phyloP scores from a whole-genome alignment of 2,888 invertebrate species.

The Subacronicta megacephala region DNA sequence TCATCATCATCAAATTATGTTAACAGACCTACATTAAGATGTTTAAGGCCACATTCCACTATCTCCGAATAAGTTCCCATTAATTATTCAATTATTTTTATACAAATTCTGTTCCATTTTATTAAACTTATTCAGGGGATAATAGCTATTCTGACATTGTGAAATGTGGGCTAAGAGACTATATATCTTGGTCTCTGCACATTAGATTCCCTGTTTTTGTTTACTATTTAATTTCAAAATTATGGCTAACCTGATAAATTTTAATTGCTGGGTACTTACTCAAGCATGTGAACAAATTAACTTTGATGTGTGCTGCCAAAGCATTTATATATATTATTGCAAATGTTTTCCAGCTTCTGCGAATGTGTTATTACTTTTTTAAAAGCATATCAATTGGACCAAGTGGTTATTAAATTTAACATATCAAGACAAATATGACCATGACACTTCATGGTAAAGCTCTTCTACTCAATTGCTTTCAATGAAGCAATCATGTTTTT shows the following conservation, averaged over 20 bases:
- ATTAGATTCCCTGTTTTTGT: not conserved
- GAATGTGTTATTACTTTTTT: constrained; percentile 5
- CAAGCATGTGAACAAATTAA: constrained; percentile 7
- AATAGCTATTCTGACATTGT: too few species aligned
- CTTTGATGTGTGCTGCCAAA: not conserved
- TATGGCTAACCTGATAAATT: constrained; percentile 24
- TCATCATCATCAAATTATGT: too few species aligned
- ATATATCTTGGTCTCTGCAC: not conserved
- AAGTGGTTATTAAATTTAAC: constrained; percentile 12
- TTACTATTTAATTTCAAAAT: constrained; percentile 4
- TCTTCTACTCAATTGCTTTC: constrained; percentile 14
- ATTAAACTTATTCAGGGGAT: too few species aligned
- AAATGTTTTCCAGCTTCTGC: constrained; percentile 2
- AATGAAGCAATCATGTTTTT: constrained; percentile 11
- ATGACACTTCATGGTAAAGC: not conserved
- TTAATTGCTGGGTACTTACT: not conserved
- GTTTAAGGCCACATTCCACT: too few species aligned
- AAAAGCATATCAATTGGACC: constrained; percentile 6
- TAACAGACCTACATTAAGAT: too few species aligned
- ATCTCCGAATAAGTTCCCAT: too few species aligned
- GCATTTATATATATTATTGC: not conserved
- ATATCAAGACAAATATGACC: constrained; percentile 17
- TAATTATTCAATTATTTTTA: too few species aligned
- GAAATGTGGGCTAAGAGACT: too few species aligned
- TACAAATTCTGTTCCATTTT: too few species aligned